Conservation (phyloP, 1,140 invertebrate species). For the Paracyclopina nana region DNA sequence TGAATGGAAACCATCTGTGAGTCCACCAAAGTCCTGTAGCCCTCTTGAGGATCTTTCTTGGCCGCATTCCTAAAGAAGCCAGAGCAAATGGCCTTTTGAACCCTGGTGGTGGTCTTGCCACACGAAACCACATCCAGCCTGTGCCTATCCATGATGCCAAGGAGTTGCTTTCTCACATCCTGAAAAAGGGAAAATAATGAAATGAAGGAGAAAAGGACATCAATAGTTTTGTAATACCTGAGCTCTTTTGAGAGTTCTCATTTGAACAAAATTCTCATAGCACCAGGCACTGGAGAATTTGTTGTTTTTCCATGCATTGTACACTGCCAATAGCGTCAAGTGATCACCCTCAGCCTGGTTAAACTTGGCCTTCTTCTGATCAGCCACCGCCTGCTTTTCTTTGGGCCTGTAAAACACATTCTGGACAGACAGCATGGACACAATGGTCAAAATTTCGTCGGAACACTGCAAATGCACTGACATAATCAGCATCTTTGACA, state of each 20-base stretch:
- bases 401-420: constrained; percentile 95
- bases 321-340: constrained; percentile 87
- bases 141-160: constrained; percentile 95
- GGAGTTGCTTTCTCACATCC: constrained; percentile 91
- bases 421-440: constrained; percentile 96
- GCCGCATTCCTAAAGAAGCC: constrained; percentile 98
- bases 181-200: too few species aligned
- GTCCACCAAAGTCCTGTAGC: constrained; percentile 90
- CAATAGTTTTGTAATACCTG: too few species aligned
- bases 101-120: constrained; percentile 77
- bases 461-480: constrained; percentile 94
- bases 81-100: constrained; percentile 96
- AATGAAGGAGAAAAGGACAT: too few species aligned
- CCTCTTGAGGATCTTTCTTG: constrained; percentile 98
- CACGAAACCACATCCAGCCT: constrained; percentile 93
- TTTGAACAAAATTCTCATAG: constrained; percentile 98
- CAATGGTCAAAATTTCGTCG: constrained; percentile 94
- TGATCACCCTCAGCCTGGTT: constrained; percentile 98
- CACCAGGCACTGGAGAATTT: constrained; percentile 95
- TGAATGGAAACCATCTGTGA: constrained; percentile 98
- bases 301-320: constrained; percentile 98
- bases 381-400: constrained; percentile 92
- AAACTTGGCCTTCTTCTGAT: constrained; percentile 98
- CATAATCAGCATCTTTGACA: constrained; percentile 99
- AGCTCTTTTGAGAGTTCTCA: constrained; percentile 81